Base-by-base conservation (phyloP, 2,888 invertebrate genomes). In the Nowickia ferox region DNA sequence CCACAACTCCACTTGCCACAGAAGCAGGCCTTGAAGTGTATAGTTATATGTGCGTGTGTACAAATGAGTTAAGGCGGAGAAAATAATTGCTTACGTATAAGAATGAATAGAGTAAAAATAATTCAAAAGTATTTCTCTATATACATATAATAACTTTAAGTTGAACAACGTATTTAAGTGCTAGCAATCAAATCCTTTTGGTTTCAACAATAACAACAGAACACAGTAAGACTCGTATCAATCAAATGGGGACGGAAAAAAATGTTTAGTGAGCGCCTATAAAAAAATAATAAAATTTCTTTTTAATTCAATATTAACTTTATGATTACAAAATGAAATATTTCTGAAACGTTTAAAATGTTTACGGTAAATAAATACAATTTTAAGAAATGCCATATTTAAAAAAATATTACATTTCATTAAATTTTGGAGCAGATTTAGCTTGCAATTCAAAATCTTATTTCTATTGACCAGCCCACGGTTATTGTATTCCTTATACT, bases 61-160 rank as follows among this genome's bases (percentile, higher is more conserved):
- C 44, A 81, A 75, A 68, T 68, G 46, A 68, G 51, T 53, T 74
- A 48, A 69, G 42, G 48, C 15, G 48, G 53, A 59, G 10, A 63
- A 63, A 44, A 76, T 53, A 55, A 63, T 55, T 59, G 40, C 11
- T 9, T 79, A 57, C 61, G 53, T 59, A 42, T 38, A 22, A 19
- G 40, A 69, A 46, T 59, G 15, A 65, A 40, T n/a, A 44, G n/a
- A n/a, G 19, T 22, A 83, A 59, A 63, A 63, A 19, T 63, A 84
- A 44, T 69, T 69, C 3, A 69, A 63, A 22, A 69, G 59, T 55
- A 66, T 71, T 69, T 75, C 68, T 61, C 51, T 51, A n/a, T 30
- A 68, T 6, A 30, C 6, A 13, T 61, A 81, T 77, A 85, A 85
- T 78, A 69, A 85, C 78, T 69, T 82, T 75, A 75, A 75, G 71